phyloP scores from a whole-genome alignment of 2,113 vertebrate species.

The Chlorodrepanis virens region DNA sequence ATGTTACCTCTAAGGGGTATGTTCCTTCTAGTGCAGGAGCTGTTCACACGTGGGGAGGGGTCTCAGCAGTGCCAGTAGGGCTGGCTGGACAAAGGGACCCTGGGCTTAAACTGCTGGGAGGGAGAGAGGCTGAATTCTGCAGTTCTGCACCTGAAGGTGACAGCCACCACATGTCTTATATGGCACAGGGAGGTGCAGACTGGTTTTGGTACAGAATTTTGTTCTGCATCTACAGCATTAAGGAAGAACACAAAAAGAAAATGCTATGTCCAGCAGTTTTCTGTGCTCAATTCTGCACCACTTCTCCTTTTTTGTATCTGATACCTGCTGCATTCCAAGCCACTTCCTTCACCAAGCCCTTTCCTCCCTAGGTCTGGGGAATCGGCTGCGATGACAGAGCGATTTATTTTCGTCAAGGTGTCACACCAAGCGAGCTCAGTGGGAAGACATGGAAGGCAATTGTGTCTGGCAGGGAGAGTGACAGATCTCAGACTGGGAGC shows the following conservation, averaged over 20 bases:
- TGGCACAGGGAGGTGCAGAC: not conserved
- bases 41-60: accelerated
- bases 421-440: conserved; percentile 90
- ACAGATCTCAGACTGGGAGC: conserved; percentile 87
- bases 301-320: not conserved
- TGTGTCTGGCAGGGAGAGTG: conserved; percentile 77
- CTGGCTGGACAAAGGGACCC: not conserved
- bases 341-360: not conserved
- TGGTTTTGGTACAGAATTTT: not conserved
- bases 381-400: conserved; percentile 84
- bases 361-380: conserved; percentile 84
- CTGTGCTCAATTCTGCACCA: not conserved
- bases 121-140: not conserved
- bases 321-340: not conserved
- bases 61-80: not conserved
- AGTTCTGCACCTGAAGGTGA: not conserved
- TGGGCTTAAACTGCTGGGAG: not conserved
- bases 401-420: conserved; percentile 89
- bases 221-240: not conserved
- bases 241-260: not conserved
- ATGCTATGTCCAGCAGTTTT: not conserved
- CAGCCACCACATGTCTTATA: not conserved
- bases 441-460: conserved; percentile 94
- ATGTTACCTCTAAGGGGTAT: not conserved
- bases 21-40: not conserved